Base-by-base conservation (phyloP, 2,113 vertebrate species). In the Mesitornis unicolor region DNA sequence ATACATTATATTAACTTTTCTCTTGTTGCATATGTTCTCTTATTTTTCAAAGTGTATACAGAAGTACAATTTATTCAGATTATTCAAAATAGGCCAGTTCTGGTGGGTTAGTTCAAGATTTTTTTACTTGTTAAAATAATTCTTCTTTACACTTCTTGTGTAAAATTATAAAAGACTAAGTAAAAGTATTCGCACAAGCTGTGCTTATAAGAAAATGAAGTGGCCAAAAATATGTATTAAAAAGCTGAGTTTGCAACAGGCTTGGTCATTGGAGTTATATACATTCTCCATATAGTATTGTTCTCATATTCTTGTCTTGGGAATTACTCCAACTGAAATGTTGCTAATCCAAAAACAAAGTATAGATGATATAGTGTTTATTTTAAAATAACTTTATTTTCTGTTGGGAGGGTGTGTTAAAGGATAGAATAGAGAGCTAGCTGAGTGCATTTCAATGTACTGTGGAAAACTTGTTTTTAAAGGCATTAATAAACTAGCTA, bases 1-100 rank as follows among this genome's bases (percentile, higher is more conserved):
- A 98, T 95, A 95, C 89, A 82, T 95, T 89, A 90, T 68, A 94
- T 95, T 96, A 93, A 84, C 45, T 51, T 96, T 92, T 93, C 86
- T 81, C 90, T 97, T 97, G 94, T 93, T 96, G 81, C 94, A 48
- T 56, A 26, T 96, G 42, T 91, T 86, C 48, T 97, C n/a, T 87
- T 96, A 80, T 96, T 79, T 93, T 16, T 4, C 79, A 93, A 93
- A 92, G 59, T 35, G 5, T 59, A 28, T 73, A 19, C 16, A 35
- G 15, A 57, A 56, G 20, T 85, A 13, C 35, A 59, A 68, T 28
- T 95, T 88, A 47, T 70, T 96, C 80, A 88, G 53, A 89, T 40
- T 94, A 63, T 91, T 87, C 69, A 83, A 92, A 95, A 89, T 90
- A 94, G 50, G 11, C 87, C 35, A 35, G 3, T 92, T 96, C 48